phyloP scores from a whole-genome alignment of 2,113 vertebrate genomes.

The Actinemys pallida region DNA sequence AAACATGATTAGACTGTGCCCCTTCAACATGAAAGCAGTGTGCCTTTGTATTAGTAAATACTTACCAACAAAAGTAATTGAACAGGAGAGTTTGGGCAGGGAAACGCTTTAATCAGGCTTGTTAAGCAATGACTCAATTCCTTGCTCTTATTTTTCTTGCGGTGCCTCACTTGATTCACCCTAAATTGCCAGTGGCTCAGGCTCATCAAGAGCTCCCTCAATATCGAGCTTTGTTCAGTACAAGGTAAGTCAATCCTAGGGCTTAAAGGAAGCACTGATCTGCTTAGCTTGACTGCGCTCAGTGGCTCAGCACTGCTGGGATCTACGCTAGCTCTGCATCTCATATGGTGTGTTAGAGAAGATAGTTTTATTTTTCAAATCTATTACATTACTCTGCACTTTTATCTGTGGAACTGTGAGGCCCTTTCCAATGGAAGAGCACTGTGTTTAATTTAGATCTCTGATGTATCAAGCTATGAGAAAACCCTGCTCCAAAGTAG shows the following conservation, averaged over 20 bases:
- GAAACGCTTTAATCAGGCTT: not conserved
- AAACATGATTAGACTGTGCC: not conserved
- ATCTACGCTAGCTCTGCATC: not conserved
- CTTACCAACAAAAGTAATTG: not conserved
- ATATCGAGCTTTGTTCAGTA: not conserved
- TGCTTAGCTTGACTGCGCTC: not conserved
- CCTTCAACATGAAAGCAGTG: not conserved
- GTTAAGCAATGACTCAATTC: not conserved
- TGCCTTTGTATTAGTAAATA: not conserved
- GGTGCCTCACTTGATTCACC: not conserved
- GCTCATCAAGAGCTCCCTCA: not conserved
- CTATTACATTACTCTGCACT: not conserved
- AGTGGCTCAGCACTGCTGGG: too few species aligned
- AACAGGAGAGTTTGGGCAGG: not conserved
- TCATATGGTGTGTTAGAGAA: not conserved
- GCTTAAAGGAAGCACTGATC: not conserved
- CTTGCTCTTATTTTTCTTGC: not conserved
- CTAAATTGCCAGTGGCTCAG: accelerated
- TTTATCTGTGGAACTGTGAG: not conserved
- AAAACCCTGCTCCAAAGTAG: not conserved
- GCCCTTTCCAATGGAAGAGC: not conserved
- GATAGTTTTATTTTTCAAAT: not conserved
- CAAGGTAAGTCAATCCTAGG: too few species aligned
- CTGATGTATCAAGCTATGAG: accelerated
- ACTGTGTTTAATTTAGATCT: not conserved